Evolutionary conservation across 2,888 invertebrate genomes (phyloP), one percentile per base, ranked within the genome.

Genomic region (Lasiommata megera): DNA sequence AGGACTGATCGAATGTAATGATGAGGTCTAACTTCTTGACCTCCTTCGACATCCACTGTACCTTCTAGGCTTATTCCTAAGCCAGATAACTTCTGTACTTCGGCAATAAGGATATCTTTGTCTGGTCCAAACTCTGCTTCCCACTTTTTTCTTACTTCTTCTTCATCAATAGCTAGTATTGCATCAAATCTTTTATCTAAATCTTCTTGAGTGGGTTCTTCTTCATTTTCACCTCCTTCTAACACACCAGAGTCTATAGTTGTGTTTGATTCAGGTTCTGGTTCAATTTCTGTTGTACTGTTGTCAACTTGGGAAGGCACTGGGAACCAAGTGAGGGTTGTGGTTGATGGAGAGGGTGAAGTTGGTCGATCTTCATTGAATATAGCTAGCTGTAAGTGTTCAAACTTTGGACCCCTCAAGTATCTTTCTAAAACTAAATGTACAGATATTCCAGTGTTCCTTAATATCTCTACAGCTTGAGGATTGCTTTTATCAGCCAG

Each of bases 21-120:
- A 89, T 99, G 99, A n/a, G 99, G 99, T 69, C 98, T 93, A 38
- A 98, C 94, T 91, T 99, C 99, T 68, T 96, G 94, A 1, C 99
- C 99, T 70, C 97, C 96, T 88, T 99, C 99, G 18, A 99, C 98
- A 78, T 99, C 99, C 11, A 99, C 99, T 0, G 99, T 99, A 31
- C 99, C 99, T 88, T 99, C 99, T 64, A 99, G 92, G 81, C 98
- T 99, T 73, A 99, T 98, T 5, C 99, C 99, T 64, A 99, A 93
- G 52, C 98, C 99, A 73, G 95, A 95, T 72, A 98, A 94, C 92
- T 98, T 98, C 72, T 95, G 95, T 67, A 99, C 92, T 89, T 98
- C 98, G 59, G 98, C 97, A 67, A 98, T 95, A 79, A 98, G 93
- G 77, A 98, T 96, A 81, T 97, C 95, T 72, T 95, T 95, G 61